Evolutionary conservation across 30 jellyfish, hydroid and myxozoan genomes (phyloP), one percentile per base, ranked within the genome.

Genomic region (Cassiopea xamachana): DNA sequence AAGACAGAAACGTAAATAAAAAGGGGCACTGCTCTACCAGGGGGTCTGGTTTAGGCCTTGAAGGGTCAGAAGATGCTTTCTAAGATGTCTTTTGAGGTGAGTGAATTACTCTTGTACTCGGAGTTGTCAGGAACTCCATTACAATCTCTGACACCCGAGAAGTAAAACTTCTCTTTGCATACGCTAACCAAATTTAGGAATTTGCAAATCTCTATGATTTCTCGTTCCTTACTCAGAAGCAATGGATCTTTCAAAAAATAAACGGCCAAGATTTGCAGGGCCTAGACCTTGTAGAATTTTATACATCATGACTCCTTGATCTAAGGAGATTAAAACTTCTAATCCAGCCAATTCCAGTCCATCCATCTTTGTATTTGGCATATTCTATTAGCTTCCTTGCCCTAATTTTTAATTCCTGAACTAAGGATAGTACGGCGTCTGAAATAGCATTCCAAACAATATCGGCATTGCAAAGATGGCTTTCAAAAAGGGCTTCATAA

Each of bases 241-340:
- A 75, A 75, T 75, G 84, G 84, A 75, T 75, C 75, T 19, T 44
- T 75, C 84, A 75, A 46, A 4, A n/a, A 75, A 19, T 75, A 4
- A 4, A 75, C 19, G 84, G 84, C 84, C 6, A 75, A 27, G 84
- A n/a, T 75, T 75, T 75, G 7, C 84, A 47, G 84, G 84, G 19
- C 74, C 7, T n/a, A 75, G 84, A 73, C 19, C 68, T 8, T 75
- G 84, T 73, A 75, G 19, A 3, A 75, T 75, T 75, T 46, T 75
- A 75, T 75, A 75, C 19, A 46, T 75, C 84, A 75, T 75, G 84
- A 75, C 84, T 75, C 84, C 84, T 46, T 75, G 61, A 46, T 75
- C 84, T 8, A 75, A 75, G 55, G 84, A 75, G 19, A 75, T 18
- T 19, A 73, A 73, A 27, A 27, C 39, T 27, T 27, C 39, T 27